Base-by-base conservation (phyloP, 2,797 vertebrate genomes). In the Cryptoprocta ferox region DNA sequence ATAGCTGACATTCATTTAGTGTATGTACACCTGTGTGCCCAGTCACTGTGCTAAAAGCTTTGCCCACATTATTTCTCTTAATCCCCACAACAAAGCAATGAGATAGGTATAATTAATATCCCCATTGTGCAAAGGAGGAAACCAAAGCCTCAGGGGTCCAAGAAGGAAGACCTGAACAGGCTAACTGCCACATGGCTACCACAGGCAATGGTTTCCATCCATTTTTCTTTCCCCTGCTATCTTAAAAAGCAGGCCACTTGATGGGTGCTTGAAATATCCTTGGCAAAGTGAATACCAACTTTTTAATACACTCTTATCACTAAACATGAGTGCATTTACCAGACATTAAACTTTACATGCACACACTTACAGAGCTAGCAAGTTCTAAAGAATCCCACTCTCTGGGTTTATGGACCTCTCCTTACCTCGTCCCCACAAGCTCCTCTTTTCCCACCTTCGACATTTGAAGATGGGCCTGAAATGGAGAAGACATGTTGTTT, bases 331-430 rank as follows among this genome's bases (percentile, higher is more conserved):
- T 80, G 37, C 56, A 80, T 42, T 73, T 81, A 42, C 56, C 71
- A 81, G 94, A 66, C 80, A 66, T 70, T 90, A 92, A 95, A 59
- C 59, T 94, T 76, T 26, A 48, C 48, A 66, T 14, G 37, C 26
- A 26, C 65, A 56, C 39, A 83, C 50, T 78, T 89, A 35, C 26
- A 53, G 48, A 95, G 75, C 56, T 1, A 10, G 19, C 18, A 75
- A 86, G 80, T 42, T 83, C 79, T 82, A 30, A 91, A 87, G 91
- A 85, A 83, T 53, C 68, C 70, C 53, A n/a, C 68, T 86, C 79
- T 75, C 80, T 4, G 26, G 65, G 73, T 91, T 53, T 26, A 75
- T 13, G 42, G 56, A 14, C 35, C 83, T 93, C 65, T 61, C 26
- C 78, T 56, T 45, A 32, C 56, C 9, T 28, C 26, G 50, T 59